Evolutionary conservation across 2,888 invertebrate genomes (phyloP).

Genomic region (Eristalis intricaria): DNA sequence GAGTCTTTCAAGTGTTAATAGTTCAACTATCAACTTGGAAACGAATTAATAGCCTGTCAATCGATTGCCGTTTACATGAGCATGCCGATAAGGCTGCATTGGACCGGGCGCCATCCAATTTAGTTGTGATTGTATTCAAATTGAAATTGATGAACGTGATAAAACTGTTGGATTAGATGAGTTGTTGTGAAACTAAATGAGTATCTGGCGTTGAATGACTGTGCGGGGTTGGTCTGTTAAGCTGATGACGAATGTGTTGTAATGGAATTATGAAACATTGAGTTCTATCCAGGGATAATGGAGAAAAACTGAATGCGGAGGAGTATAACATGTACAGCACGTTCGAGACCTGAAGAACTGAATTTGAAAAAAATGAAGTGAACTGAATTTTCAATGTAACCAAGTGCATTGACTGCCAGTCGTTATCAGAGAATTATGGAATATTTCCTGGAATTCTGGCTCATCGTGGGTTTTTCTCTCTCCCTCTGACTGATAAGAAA

Average conservation of each 20-base stretch:
- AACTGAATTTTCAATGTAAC: background rate
- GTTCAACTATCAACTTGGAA: constrained; percentile 14
- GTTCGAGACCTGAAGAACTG: too few species aligned
- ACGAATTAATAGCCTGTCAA: constrained; percentile 28
- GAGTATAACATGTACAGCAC: background rate
- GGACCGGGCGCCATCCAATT: background rate
- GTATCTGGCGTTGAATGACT: background rate
- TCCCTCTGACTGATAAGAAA: too few species aligned
- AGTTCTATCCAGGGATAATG: background rate
- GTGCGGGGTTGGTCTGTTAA: too few species aligned
- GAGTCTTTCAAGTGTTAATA: constrained; percentile 39
- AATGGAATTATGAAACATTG: background rate
- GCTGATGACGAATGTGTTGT: background rate
- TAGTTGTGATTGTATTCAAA: constrained; percentile 19
- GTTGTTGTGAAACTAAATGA: constrained; percentile 2
- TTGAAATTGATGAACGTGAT: constrained; percentile 21
- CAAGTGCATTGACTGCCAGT: background rate
- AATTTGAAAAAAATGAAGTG: too few species aligned
- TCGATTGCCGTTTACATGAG: constrained; percentile 19
- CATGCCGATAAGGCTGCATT: constrained; percentile 7
- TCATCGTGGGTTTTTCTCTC: too few species aligned
- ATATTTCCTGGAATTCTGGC: background rate
- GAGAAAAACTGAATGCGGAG: background rate
- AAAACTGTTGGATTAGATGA: background rate
- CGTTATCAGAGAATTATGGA: background rate